Evolutionary conservation across 2,888 invertebrate genomes (phyloP).

Genomic region (Pseudoips prasinana): DNA sequence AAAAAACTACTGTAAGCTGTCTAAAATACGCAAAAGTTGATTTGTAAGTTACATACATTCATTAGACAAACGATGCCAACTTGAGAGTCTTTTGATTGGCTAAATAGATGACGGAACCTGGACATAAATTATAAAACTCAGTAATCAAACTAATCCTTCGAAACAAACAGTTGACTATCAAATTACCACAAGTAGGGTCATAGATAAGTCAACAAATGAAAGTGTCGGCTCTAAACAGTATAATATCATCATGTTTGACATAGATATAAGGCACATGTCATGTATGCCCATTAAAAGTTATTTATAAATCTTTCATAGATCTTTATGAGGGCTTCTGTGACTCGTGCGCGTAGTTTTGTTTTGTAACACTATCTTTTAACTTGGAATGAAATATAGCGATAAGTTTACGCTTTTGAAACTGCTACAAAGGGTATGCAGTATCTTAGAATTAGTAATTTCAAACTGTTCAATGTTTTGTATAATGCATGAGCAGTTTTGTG

Average conservation of each 20-base stretch:
- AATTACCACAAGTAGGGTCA: slow-evolving; percentile 15
- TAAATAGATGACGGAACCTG: too few species aligned
- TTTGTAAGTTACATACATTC: too few species aligned
- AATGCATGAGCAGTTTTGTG: slow-evolving; percentile 2
- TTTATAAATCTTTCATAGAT: slow-evolving; percentile 31
- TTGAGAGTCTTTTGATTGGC: too few species aligned
- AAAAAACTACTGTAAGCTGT: too few species aligned
- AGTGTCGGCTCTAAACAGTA: slow-evolving; percentile 17
- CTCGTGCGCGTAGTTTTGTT: slow-evolving; percentile 18
- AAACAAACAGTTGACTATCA: slow-evolving; percentile 16
- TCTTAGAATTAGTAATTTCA: slow-evolving; percentile 26
- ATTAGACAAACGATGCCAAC: too few species aligned
- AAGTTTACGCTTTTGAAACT: slow-evolving; percentile 4
- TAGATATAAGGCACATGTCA: slow-evolving; percentile 17
- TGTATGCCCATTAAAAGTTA: slow-evolving; percentile 26
- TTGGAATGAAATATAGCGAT: slow-evolving; percentile 10
- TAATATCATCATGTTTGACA: slow-evolving; percentile 19
- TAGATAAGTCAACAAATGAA: slow-evolving; percentile 28
- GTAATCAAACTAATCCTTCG: too few species aligned
- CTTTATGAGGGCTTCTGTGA: slow-evolving; percentile 22
- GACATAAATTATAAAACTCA: too few species aligned
- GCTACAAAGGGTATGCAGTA: too few species aligned
- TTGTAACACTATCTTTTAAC: slow-evolving; percentile 20
- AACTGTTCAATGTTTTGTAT: slow-evolving; percentile 6
- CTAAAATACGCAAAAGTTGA: too few species aligned